Evolutionary conservation across 1,140 invertebrate genomes (phyloP).

Genomic region (Psix sp.): DNA sequence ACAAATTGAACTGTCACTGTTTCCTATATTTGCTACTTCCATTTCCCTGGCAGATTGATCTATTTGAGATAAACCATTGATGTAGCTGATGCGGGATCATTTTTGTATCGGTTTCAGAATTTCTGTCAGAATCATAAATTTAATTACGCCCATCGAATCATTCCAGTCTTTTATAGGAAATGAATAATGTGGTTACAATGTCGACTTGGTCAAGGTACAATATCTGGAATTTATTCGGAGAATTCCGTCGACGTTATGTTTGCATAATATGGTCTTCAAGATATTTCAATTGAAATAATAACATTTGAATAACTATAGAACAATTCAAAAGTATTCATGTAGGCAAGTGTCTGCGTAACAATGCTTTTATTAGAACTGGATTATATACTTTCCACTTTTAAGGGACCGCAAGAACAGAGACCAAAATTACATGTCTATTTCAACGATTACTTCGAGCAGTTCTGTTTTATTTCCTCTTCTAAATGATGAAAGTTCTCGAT

Average conservation of each 20-base stretch:
- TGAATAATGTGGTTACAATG: too few species aligned
- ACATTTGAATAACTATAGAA: constrained; percentile 18
- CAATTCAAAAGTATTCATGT: constrained; percentile 24
- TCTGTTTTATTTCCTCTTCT: constrained; percentile 10
- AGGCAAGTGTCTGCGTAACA: constrained; percentile 3
- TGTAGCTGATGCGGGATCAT: too few species aligned
- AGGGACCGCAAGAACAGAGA: constrained; percentile 4
- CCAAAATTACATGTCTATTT: constrained; percentile 16
- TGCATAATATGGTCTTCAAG: background rate
- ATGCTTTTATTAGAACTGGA: constrained; percentile 13
- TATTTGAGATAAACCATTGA: too few species aligned
- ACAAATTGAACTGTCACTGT: constrained; percentile 14
- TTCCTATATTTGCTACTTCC: too few species aligned
- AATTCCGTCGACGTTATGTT: background rate
- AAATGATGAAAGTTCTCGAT: constrained; percentile 20
- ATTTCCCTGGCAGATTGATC: too few species aligned
- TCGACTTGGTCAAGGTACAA: constrained; percentile 5
- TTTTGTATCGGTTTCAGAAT: too few species aligned
- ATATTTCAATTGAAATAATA: constrained; percentile 23
- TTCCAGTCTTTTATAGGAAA: constrained; percentile 15
- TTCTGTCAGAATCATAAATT: too few species aligned
- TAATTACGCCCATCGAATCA: too few species aligned
- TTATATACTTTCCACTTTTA: constrained; percentile 3
- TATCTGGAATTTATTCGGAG: constrained; percentile 19
- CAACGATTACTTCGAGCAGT: constrained; percentile 1